Base-by-base conservation (phyloP, 2,888 invertebrate genomes). In the Drosophila robusta region DNA sequence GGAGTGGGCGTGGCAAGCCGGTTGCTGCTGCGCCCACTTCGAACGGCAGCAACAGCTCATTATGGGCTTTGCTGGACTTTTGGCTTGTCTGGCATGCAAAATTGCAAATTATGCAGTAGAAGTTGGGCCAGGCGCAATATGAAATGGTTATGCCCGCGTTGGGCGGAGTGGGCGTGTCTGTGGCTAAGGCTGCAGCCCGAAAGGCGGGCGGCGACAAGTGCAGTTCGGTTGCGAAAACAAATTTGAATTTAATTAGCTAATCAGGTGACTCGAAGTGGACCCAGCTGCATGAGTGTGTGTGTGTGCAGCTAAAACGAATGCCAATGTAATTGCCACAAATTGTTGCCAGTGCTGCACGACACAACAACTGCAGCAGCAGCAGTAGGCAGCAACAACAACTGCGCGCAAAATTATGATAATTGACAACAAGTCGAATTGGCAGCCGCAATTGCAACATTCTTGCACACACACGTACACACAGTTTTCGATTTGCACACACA, bases 231-330 rank as follows among this genome's bases (percentile, higher is more conserved):
- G 63, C 44, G 32, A 54, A 58, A 55, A 67, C 51, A 52, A 60
- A 63, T 68, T 72, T 60, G 52, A 73, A 78, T 75, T 84, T 80
- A 80, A 84, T 81, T 75, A 80, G 81, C 67, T 42, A 72, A 67
- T 57, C 70, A 60, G 62, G 38, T 50, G 46, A 39, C 51, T 49
- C 24, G 14, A 47, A 50, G 45, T 24, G 12, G 8, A 8, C 8
- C 0, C 29, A 29, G 58, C 58, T 36, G 61, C 50, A 38, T 7
- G 29, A 8, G 34, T 22, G 50, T 47, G 29, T 41, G 51, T 52
- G 34, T 62, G 55, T 62, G 60, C 44, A 38, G 41, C 49, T 34
- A 4, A 52, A 62, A 58, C 11, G 68, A 75, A 78, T 78, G 71
- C 75, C 78, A 65, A 70, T 55, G 70, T 70, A 82, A 81, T 83